phyloP scores from a whole-genome alignment of 1,140 invertebrate species.

The Saccostrea glomerata region DNA sequence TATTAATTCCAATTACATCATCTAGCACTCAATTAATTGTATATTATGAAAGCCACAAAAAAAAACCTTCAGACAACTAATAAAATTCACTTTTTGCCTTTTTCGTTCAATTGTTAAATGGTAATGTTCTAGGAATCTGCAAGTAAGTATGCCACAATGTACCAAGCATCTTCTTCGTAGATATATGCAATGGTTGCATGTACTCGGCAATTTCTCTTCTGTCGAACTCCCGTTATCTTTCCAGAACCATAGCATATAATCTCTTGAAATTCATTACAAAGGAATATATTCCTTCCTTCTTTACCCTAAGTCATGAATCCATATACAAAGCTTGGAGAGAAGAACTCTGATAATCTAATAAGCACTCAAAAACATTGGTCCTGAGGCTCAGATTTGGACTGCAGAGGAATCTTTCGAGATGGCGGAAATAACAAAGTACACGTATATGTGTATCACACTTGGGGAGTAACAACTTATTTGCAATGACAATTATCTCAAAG shows the following conservation, averaged over 20 bases:
- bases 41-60: too few relatives aligned
- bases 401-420: background rate
- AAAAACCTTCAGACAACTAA: too few relatives aligned
- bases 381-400: background rate
- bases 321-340: background rate
- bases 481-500: background rate
- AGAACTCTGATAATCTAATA: background rate
- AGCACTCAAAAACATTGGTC: constrained; percentile 5
- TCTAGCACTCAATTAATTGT: too few relatives aligned
- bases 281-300: constrained; percentile 4
- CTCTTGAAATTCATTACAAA: background rate
- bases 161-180: too few relatives aligned
- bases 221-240: background rate
- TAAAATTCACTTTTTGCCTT: too few relatives aligned
- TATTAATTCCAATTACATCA: too few relatives aligned
- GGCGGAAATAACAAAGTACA: background rate
- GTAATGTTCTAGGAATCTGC: too few relatives aligned
- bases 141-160: too few relatives aligned
- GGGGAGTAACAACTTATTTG: background rate
- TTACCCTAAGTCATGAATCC: background rate
- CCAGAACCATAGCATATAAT: background rate
- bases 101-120: too few relatives aligned
- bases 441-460: background rate
- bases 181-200: too few relatives aligned
- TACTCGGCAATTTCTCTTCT: too few relatives aligned